phyloP scores from a whole-genome alignment of 2,113 vertebrate genomes.

The Electrona antarctica region DNA sequence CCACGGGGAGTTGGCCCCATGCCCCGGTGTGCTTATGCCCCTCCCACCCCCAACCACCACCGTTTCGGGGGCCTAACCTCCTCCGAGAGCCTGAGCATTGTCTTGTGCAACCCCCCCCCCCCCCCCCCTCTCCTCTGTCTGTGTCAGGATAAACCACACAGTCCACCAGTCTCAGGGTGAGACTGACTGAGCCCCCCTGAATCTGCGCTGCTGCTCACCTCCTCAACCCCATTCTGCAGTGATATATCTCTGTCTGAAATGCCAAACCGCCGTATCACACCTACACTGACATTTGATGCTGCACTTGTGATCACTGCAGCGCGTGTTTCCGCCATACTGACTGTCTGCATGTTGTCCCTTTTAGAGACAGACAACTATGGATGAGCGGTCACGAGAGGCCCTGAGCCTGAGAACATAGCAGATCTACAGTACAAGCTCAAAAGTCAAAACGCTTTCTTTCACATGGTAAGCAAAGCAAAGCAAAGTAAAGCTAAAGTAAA shows the following conservation, averaged over 20 bases:
- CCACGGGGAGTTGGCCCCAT: constrained; percentile 52
- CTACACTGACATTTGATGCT: constrained; percentile 70
- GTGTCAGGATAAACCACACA: constrained; percentile 41
- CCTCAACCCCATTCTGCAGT: constrained; percentile 46
- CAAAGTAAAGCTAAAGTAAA: too few species aligned
- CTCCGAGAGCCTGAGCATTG: background rate
- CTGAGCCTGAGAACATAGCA: too few species aligned
- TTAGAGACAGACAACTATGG: constrained; percentile 6
- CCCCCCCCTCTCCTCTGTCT: background rate
- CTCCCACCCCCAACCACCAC: constrained; percentile 1
- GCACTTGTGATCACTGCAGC: constrained; percentile 32
- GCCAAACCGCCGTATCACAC: constrained; percentile 60
- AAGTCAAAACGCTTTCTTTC: too few species aligned
- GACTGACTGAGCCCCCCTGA: constrained; percentile 8
- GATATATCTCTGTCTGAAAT: constrained; percentile 78
- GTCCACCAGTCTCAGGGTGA: constrained; percentile 31
- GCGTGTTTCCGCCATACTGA: background rate
- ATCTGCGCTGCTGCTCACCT: constrained; percentile 21
- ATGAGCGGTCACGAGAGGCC: constrained; percentile 22
- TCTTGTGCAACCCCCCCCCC: constrained; percentile 20
- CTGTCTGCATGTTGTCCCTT: constrained; percentile 11
- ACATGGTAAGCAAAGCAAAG: too few species aligned
- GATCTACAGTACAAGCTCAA: too few species aligned
- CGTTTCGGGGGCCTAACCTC: constrained; percentile 21
- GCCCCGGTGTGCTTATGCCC: background rate